Evolutionary conservation across 2,888 invertebrate species (phyloP).

Genomic region (Achlya flavicornis): DNA sequence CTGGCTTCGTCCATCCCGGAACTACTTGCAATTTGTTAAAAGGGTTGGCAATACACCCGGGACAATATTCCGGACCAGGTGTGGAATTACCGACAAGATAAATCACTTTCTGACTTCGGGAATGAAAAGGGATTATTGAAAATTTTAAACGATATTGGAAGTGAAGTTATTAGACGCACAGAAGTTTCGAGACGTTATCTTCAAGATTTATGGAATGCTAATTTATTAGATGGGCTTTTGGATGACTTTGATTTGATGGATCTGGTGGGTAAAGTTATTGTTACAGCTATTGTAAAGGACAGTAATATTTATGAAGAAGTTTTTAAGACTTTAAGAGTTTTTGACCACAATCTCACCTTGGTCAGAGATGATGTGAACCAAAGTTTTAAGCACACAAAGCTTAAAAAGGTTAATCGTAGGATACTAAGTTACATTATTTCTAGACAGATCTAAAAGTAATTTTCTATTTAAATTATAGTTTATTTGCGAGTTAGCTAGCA

Average conservation of each 20-base stretch:
- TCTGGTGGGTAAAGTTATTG: neutral
- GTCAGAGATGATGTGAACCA: too few species aligned
- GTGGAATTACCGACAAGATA: constrained; percentile 24
- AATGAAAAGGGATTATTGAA: constrained; percentile 16
- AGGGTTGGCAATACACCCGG: constrained; percentile 32
- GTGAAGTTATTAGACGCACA: constrained; percentile 14
- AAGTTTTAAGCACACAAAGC: too few species aligned
- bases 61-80: constrained; percentile 31
- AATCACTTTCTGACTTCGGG: constrained; percentile 32
- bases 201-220: constrained; percentile 6
- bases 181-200: constrained; percentile 1
- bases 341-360: too few species aligned
- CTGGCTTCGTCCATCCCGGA: neutral
- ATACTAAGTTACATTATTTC: too few species aligned
- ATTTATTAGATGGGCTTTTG: constrained; percentile 1
- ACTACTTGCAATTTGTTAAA: constrained; percentile 45
- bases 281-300: neutral
- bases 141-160: constrained; percentile 15
- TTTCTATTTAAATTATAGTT: too few species aligned
- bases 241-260: neutral
- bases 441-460: too few species aligned
- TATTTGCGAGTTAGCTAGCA: too few species aligned
- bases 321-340: too few species aligned
- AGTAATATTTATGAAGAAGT: neutral
- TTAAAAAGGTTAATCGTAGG: too few species aligned